Conservation (phyloP, 1,140 invertebrate genomes). For the Meloidogyne exigua region DNA sequence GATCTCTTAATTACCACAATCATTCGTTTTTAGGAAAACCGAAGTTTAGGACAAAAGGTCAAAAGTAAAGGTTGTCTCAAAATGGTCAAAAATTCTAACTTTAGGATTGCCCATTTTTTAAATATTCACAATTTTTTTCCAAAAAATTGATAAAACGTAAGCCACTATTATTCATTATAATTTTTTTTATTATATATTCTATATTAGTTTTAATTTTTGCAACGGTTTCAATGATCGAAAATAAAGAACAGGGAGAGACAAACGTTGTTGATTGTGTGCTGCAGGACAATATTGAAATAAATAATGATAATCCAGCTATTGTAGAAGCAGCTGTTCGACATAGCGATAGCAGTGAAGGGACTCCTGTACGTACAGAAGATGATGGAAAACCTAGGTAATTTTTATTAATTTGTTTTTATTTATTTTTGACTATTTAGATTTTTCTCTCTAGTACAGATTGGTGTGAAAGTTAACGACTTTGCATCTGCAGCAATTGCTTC, state of each 20-base stretch:
- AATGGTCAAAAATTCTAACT: too few species aligned
- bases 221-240: background rate
- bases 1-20: too few species aligned
- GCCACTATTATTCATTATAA: too few species aligned
- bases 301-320: background rate
- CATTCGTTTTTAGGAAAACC: too few species aligned
- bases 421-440: background rate
- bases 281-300: too few species aligned
- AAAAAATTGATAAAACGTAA: too few species aligned
- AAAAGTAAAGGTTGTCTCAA: too few species aligned
- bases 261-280: background rate
- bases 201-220: background rate
- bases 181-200: too few species aligned
- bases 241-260: background rate
- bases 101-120: too few species aligned
- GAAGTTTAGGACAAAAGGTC: too few species aligned
- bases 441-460: conserved; percentile 4
- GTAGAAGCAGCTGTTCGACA: background rate
- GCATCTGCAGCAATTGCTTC: conserved; percentile 1
- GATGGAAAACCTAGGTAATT: background rate
- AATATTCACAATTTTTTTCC: too few species aligned
- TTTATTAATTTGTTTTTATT: background rate
- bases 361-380: conserved; percentile 1
- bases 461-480: conserved; percentile 15
- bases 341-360: background rate